phyloP scores from a whole-genome alignment of 1,140 invertebrate species.

The Schmidtea mediterranea region DNA sequence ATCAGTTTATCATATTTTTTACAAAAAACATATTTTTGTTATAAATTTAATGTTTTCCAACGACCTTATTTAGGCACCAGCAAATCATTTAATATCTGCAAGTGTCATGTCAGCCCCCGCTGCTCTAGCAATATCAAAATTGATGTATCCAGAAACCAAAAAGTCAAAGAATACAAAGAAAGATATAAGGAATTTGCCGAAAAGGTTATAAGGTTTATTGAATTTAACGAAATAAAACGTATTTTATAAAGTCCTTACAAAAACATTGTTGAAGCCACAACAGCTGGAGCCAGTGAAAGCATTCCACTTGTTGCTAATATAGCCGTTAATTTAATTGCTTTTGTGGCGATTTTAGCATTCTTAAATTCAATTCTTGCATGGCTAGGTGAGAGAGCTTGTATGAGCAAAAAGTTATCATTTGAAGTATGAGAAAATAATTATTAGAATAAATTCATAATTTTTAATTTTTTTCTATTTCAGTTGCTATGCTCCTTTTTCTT shows the following conservation, averaged over 20 bases:
- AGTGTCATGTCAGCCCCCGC: constrained; percentile 80
- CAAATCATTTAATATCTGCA: constrained; percentile 42
- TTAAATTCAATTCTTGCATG: constrained; percentile 10
- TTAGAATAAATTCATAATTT: too few species aligned
- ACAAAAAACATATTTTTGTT: too few species aligned
- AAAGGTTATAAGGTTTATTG: too few species aligned
- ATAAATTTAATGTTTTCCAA: too few species aligned
- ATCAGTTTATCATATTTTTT: too few species aligned
- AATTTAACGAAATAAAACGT: too few species aligned
- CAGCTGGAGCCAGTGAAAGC: constrained; percentile 9
- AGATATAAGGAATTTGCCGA: constrained; percentile 6
- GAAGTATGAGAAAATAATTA: constrained; percentile 1
- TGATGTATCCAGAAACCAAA: constrained; percentile 64
- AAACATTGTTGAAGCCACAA: constrained; percentile 10
- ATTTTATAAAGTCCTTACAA: constrained; percentile 9
- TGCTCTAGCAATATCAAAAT: constrained; percentile 55
- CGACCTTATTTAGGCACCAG: constrained; percentile 28
- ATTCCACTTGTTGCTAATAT: constrained; percentile 11
- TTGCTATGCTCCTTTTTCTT: constrained; percentile 19
- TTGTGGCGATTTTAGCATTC: constrained; percentile 11
- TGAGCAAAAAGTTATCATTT: constrained; percentile 9
- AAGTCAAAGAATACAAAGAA: constrained; percentile 26
- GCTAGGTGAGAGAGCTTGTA: constrained; percentile 11
- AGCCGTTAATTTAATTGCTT: constrained; percentile 13
- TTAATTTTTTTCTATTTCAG: constrained; percentile 13